phyloP scores from a whole-genome alignment of 2,888 invertebrate species.

The Monoplex corrugatus region DNA sequence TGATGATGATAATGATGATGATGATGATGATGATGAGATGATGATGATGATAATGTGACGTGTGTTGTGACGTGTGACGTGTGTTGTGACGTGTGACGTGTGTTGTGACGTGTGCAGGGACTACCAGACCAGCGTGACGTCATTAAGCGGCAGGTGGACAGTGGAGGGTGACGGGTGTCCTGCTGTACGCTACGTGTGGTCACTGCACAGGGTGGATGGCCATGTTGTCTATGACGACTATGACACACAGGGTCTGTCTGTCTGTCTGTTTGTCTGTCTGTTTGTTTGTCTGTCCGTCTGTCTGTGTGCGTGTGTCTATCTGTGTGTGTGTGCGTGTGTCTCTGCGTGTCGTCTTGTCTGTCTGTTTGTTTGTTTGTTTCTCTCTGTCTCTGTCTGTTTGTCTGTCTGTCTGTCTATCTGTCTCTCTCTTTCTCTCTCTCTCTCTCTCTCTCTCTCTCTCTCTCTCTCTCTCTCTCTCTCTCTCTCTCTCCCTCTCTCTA shows the following conservation, averaged over 20 bases:
- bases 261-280: neutral
- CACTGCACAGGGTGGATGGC: conserved; percentile 68
- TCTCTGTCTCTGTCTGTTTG: neutral
- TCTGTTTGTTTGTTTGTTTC: too few relatives aligned
- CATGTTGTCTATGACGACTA: conserved; percentile 59
- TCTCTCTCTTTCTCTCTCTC: neutral
- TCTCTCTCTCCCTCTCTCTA: too few relatives aligned
- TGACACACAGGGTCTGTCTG: conserved; percentile 61
- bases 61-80: too few relatives aligned
- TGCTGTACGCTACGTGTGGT: conserved; percentile 66
- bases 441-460: neutral
- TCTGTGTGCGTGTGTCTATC: neutral
- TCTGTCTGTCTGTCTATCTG: neutral
- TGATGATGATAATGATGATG: too few relatives aligned
- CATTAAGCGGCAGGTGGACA: conserved; percentile 68
- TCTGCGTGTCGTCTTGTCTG: neutral
- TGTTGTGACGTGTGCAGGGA: conserved; percentile 58
- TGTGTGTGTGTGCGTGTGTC: neutral
- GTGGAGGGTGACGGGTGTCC: conserved; percentile 73
- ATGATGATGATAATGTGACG: too few relatives aligned
- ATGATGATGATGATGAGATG: too few relatives aligned
- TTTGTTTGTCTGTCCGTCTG: neutral
- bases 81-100: neutral
- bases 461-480: neutral
- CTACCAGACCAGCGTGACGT: conserved; percentile 63